A percentile compares a stretch with the other conserved stretches of the same genome.
These are phyloP conservation scores for Crenuchus spilurus DNA, from an alignment of 2,797 vertebrate species.

Conservation along the genomic window DNA sequence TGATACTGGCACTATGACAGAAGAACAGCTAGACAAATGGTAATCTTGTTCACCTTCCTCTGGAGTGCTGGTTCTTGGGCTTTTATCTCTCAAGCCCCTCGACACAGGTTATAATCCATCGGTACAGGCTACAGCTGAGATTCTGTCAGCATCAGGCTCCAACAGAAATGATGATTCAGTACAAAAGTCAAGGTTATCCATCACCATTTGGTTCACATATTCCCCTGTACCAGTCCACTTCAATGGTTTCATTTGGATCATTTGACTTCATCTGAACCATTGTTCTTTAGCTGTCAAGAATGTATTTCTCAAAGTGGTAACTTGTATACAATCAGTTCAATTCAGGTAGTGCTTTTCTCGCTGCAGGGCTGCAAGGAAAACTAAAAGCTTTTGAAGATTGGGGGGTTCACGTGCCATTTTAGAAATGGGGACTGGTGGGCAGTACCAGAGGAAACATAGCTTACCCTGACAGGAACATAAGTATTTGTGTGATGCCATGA, in stretches of 20 bases:
- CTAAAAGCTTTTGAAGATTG: background rate
- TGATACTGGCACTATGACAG: background rate
- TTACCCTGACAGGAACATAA: background rate
- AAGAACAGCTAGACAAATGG: background rate
- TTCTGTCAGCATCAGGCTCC: background rate
- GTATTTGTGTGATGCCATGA: background rate
- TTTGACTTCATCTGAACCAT: conserved; percentile 38
- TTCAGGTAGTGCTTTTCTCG: conserved; percentile 16
- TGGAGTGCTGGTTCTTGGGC: background rate
- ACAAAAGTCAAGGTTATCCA: conserved; percentile 30
- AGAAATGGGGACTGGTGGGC: background rate
- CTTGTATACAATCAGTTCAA: conserved; percentile 26
- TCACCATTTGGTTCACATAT: conserved; percentile 40
- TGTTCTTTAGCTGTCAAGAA: conserved; percentile 36
- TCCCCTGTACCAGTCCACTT: conserved; percentile 5
- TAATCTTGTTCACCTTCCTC: background rate
- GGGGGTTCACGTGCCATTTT: background rate
- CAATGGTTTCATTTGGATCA: conserved; percentile 30
- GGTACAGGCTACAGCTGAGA: background rate
- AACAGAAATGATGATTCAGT: conserved; percentile 20
- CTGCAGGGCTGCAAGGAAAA: background rate
- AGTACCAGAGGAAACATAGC: background rate
- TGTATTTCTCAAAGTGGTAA: conserved; percentile 26
- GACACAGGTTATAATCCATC: conserved; percentile 1
- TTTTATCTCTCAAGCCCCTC: background rate